These are phyloP conservation scores for Phallusia fumigata DNA, from an alignment of 23 tunicate genomes.

Conservation along the genomic window DNA sequence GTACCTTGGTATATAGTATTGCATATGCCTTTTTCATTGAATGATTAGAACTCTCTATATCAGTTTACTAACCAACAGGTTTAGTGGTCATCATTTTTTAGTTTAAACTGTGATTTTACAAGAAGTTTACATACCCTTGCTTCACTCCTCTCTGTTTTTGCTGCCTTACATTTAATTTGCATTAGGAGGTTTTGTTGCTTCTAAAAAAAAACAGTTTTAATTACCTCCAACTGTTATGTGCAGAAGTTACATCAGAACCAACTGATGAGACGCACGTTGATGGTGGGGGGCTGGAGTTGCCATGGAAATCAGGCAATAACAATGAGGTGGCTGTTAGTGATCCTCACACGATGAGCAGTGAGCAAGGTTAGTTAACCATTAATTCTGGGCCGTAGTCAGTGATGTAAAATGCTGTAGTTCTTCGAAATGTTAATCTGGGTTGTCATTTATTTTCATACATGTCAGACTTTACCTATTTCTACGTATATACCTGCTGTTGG, in stretches of 20 bases:
- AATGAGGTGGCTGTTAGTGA: conserved; percentile 44
- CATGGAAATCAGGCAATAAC: conserved; percentile 46
- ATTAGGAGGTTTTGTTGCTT: background rate
- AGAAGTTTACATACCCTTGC: too few relatives aligned
- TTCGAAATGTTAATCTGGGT: too few relatives aligned
- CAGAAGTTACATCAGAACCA: conserved; percentile 5
- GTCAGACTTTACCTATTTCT: too few relatives aligned
- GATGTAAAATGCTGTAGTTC: too few relatives aligned
- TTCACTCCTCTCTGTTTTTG: background rate
- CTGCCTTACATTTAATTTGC: background rate
- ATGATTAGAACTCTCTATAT: too few relatives aligned
- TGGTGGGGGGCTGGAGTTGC: conserved; percentile 48
- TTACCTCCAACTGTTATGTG: background rate
- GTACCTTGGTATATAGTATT: too few relatives aligned
- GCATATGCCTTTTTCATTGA: too few relatives aligned
- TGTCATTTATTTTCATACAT: too few relatives aligned
- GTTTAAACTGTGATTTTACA: too few relatives aligned
- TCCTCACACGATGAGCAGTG: conserved; percentile 28
- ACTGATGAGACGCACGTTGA: conserved; percentile 14
- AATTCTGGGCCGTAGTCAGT: too few relatives aligned
- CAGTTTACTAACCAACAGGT: background rate
- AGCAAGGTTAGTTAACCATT: background rate
- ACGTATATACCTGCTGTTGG: too few relatives aligned
- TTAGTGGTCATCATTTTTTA: too few relatives aligned
- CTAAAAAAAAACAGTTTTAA: background rate